Evolutionary conservation across 1,140 invertebrate genomes (phyloP), one percentile per base, ranked within the genome.

Genomic region (Lepidostoma basale): DNA sequence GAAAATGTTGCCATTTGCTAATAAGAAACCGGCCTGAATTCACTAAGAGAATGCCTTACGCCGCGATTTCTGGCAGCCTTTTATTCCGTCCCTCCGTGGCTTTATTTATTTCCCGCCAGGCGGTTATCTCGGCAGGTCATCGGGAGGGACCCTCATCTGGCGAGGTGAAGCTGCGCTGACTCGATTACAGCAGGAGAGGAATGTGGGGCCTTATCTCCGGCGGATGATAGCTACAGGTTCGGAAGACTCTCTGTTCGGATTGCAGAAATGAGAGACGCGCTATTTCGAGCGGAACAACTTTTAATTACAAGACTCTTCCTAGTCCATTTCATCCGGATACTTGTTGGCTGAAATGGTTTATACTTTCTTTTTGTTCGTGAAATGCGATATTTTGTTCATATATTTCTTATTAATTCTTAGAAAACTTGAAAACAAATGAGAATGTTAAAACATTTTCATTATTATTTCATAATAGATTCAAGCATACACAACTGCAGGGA

Each of bases 61-160:
- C 20, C 56, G 18, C 20, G 14, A n/a, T n/a, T n/a, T n/a, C n/a
- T n/a, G n/a, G n/a, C 25, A 22, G 39, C 28, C 8, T 62, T 62
- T 62, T 45, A 62, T 62, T 62, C 59, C 23, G 5, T 22, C 33
- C 47, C 54, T 54, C 22, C 25, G 33, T 47, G 44, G 69, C 59
- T 71, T 71, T 71, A 71, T 71, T 71, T 71, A 71, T 68, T 71
- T 62, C 67, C 65, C 64, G 69, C 30, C 60, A 54, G 47, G 59
- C 69, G 44, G 69, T 68, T 71, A 71, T 71, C 69, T 67, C 39
- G 63, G 26, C 42, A 63, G 69, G 69, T 71, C 69, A 71, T 71
- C 69, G 63, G 66, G 64, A 71, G 45, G 45, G 67, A 71, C 54
- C 64, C 64, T 71, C 64, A 67, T 67, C 62, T 71, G 45, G 30